Evolutionary conservation across 2,888 invertebrate genomes (phyloP).

Genomic region (Polia nebulosa): DNA sequence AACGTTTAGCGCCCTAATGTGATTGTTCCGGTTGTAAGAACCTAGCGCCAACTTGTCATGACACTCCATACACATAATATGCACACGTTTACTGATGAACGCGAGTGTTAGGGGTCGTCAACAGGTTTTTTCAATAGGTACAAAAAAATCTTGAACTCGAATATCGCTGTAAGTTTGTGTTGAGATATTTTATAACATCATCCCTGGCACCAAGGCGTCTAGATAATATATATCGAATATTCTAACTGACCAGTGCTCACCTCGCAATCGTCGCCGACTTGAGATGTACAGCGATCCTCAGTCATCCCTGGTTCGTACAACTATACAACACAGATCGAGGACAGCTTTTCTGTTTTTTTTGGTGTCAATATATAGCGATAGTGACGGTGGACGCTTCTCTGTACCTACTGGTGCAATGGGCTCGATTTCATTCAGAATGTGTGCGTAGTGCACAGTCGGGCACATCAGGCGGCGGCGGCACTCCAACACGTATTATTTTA

Average conservation of each 20-base stretch:
- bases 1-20: neutral
- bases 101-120: neutral
- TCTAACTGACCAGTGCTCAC: neutral
- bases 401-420: neutral
- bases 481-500: conserved; percentile 75
- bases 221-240: too few species aligned
- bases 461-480: neutral
- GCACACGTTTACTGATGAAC: neutral
- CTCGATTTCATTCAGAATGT: neutral
- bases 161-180: too few species aligned
- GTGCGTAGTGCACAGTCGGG: neutral
- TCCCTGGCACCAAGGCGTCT: neutral
- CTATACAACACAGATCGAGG: too few species aligned
- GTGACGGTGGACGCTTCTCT: too few species aligned
- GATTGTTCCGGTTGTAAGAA: neutral
- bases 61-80: neutral
- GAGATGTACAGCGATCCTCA: neutral
- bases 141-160: too few species aligned
- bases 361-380: neutral
- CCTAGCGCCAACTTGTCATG: neutral
- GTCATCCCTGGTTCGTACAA: too few species aligned
- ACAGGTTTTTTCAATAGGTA: too few species aligned
- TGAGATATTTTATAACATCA: neutral
- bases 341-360: too few species aligned
- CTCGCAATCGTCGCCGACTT: neutral